These are phyloP conservation scores for Polypterus bichir DNA, from an alignment of 2,113 vertebrate species.

Conservation along the genomic window DNA sequence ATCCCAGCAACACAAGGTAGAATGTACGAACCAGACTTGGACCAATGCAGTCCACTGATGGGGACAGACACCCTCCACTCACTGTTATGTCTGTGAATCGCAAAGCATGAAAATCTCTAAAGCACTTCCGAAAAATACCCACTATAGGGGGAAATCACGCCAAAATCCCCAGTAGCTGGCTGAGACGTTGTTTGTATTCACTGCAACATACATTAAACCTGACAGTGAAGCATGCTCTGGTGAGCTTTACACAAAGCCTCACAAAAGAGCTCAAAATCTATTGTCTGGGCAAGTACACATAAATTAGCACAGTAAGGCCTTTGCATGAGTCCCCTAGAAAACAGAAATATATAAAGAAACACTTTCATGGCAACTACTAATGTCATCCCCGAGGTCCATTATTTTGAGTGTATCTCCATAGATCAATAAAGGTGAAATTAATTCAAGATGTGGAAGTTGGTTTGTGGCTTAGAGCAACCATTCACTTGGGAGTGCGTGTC, in stretches of 20 bases:
- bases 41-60: too few species aligned
- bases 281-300: not conserved
- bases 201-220: conserved; percentile 23
- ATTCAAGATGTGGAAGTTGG: not conserved
- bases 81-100: too few species aligned
- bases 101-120: too few species aligned
- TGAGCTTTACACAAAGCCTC: not conserved
- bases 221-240: conserved; percentile 17
- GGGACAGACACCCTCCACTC: too few species aligned
- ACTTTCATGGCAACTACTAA: not conserved
- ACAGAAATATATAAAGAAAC: conserved; percentile 2
- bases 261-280: not conserved
- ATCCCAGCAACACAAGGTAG: too few species aligned
- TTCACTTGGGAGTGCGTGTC: not conserved
- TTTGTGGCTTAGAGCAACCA: not conserved
- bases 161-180: conserved; percentile 34
- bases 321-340: conserved; percentile 3
- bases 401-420: not conserved
- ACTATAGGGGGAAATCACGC: too few species aligned
- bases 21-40: too few species aligned
- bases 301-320: not conserved
- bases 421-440: conserved; percentile 1
- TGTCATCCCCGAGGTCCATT: conserved; percentile 1
- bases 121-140: too few species aligned
- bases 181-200: conserved; percentile 18